These are phyloP conservation scores for Clepsis dumicolana DNA, from an alignment of 2,888 invertebrate genomes.

Conservation along the genomic window DNA sequence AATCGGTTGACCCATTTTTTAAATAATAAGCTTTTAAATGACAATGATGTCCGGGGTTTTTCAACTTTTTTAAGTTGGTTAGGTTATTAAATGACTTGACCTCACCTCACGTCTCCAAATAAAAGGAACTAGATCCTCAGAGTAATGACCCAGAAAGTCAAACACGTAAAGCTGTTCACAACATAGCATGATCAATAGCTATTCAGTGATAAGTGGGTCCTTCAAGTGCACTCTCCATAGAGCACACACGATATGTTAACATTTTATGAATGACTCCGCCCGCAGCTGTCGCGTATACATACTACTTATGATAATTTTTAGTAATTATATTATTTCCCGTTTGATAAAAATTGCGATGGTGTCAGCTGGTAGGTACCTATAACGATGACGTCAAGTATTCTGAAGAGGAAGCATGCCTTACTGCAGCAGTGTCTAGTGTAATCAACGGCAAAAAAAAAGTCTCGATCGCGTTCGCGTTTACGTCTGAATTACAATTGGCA, in stretches of 20 bases:
- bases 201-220: slow-evolving; percentile 15
- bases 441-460: too few species aligned
- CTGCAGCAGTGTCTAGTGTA: slow-evolving; percentile 2
- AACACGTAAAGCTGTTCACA: slow-evolving; percentile 1
- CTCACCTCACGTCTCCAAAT: not conserved
- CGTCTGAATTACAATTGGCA: too few species aligned
- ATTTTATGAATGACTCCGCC: slow-evolving; percentile 26
- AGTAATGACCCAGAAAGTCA: slow-evolving; percentile 7
- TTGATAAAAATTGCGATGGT: slow-evolving; percentile 19
- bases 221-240: slow-evolving; percentile 16
- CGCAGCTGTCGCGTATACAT: too few species aligned
- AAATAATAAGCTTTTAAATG: too few species aligned
- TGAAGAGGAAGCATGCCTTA: slow-evolving; percentile 15
- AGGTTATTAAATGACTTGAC: too few species aligned
- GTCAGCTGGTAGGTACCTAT: too few species aligned
- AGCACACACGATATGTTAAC: slow-evolving; percentile 10
- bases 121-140: slow-evolving; percentile 3
- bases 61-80: too few species aligned
- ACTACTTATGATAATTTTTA: slow-evolving; percentile 27
- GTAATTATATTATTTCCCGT: slow-evolving; percentile 37
- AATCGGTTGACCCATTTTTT: too few species aligned
- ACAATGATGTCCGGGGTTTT: too few species aligned
- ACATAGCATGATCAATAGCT: slow-evolving; percentile 10
- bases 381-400: slow-evolving; percentile 19
- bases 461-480: too few species aligned